Conservation (phyloP, 2,888 invertebrate species). For the Drosophila birchii region DNA sequence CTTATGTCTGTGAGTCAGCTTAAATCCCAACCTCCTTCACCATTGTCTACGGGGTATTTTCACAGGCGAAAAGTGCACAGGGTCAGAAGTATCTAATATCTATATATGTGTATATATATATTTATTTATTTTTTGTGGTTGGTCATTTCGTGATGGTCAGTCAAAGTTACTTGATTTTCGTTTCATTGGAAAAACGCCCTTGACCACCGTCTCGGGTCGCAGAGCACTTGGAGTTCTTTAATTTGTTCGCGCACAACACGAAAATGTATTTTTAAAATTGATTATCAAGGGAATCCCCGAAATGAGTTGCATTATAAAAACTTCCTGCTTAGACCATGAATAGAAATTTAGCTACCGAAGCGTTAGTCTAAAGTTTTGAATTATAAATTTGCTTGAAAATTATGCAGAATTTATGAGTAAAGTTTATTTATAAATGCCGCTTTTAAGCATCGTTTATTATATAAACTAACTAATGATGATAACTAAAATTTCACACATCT, state of each 20-base stretch:
- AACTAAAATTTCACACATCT: not conserved
- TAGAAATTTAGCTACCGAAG: slow-evolving; percentile 13
- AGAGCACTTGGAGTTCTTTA: slow-evolving; percentile 32
- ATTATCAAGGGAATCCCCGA: slow-evolving; percentile 27
- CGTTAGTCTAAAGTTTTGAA: not conserved
- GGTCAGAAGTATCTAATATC: slow-evolving; percentile 20
- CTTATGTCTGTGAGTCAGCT: slow-evolving; percentile 10
- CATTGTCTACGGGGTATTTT: slow-evolving; percentile 38
- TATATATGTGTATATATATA: not conserved
- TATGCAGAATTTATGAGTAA: not conserved
- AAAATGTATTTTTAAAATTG: slow-evolving; percentile 9
- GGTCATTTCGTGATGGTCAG: slow-evolving; percentile 30
- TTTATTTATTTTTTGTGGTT: not conserved
- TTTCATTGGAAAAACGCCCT: slow-evolving; percentile 18
- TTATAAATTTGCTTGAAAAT: no score
- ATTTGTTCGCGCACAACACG: slow-evolving; percentile 20
- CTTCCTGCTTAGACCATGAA: slow-evolving; percentile 52
- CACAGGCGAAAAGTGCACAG: slow-evolving; percentile 44
- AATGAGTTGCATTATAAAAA: slow-evolving; percentile 35
- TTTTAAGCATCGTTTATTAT: not conserved
- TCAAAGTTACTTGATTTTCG: slow-evolving; percentile 4
- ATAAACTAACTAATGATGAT: not conserved
- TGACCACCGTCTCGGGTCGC: slow-evolving; percentile 38
- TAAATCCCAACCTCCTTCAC: slow-evolving; percentile 10
- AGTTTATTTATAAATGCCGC: not conserved